Evolutionary conservation across 2,113 vertebrate genomes (phyloP), one percentile per base, ranked within the genome.

Genomic region (Ramphastos sulfuratus): DNA sequence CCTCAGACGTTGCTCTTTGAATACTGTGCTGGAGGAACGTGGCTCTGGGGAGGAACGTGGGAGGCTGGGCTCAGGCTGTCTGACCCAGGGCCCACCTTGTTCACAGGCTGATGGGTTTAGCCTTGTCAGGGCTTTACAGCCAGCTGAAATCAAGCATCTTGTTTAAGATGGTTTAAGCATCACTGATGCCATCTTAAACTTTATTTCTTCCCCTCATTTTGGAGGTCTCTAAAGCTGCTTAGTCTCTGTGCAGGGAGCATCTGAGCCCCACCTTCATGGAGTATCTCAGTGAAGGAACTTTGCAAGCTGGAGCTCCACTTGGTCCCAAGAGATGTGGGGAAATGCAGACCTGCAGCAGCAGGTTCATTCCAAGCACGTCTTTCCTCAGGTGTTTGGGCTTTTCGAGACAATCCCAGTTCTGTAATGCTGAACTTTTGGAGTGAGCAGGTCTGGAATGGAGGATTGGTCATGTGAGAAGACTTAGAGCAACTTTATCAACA

Each of bases 31-130:
- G 44, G 55, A 83, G 54, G 84, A 63, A 2, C 1, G 1, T 4
- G 20, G 55, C 33, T 52, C 25, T 12, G 2, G 13, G 44, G 59
- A 83, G 54, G 12, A 15, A 19, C 46, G 5, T 0, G 0, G 50
- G 33, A 10, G 23, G 27, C 4, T 54, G 61, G 24, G 56, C 46
- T 86, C 0, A 0, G 70, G 54, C 24, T 83, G 8, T 33, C 19
- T 58, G 72, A 23, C 16, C 66, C 4, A 4, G 5, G 13, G 12
- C 28, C 61, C 76, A 28, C 28, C 19, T 3, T 8, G 15, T 17
- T 33, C 3, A 0, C 5, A 24, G 39, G n/a, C 33, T 87, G 48
- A 15, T 42, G 48, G 33, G 9, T 50, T 75, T 52, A 46, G 50
- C 55, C 30, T 75, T 1, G 0, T 23, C 1, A 0, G 42, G 54